A percentile compares a stretch with the other conserved stretches of the same genome.
Conservation (phyloP, 53 echinoderm and acorn worm genomes). For the Astropecten irregularis region DNA sequence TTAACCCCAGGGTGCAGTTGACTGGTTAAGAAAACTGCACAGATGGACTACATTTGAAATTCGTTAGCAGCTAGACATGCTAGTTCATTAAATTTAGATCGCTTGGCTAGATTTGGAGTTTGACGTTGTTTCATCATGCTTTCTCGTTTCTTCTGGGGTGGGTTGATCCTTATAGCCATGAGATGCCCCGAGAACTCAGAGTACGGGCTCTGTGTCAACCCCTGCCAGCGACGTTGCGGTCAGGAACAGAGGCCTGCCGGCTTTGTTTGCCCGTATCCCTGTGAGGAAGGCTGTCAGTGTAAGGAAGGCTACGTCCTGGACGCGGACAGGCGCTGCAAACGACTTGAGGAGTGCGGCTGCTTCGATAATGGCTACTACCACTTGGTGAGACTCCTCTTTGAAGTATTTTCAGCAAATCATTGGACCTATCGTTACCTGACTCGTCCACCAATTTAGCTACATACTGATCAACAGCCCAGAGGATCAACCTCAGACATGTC, state of each 20-base stretch:
- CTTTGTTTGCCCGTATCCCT: slow-evolving; percentile 47
- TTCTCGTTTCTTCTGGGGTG: no score
- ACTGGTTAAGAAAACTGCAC: no score
- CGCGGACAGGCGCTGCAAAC: slow-evolving; percentile 57
- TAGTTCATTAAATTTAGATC: neutral
- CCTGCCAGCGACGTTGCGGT: slow-evolving; percentile 72
- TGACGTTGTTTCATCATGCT: neutral
- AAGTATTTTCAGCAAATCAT: neutral
- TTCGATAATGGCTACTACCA: slow-evolving; percentile 28
- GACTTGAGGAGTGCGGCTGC: slow-evolving; percentile 65
- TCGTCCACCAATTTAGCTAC: no score
- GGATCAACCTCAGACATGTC: no score
- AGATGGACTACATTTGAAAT: no score
- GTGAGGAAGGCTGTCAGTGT: slow-evolving; percentile 79
- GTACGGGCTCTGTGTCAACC: slow-evolving; percentile 63
- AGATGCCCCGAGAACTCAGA: slow-evolving; percentile 46
- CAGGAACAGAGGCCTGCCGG: neutral
- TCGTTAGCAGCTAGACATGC: no score
- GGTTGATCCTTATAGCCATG: slow-evolving; percentile 3
- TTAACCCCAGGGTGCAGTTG: no score
- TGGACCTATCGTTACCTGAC: neutral
- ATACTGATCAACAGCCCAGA: no score
- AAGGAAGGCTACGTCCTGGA: slow-evolving; percentile 59
- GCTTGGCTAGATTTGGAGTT: neutral
- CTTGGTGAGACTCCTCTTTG: neutral